phyloP scores from a whole-genome alignment of 2,888 invertebrate species.

The Stratiomys singularior region DNA sequence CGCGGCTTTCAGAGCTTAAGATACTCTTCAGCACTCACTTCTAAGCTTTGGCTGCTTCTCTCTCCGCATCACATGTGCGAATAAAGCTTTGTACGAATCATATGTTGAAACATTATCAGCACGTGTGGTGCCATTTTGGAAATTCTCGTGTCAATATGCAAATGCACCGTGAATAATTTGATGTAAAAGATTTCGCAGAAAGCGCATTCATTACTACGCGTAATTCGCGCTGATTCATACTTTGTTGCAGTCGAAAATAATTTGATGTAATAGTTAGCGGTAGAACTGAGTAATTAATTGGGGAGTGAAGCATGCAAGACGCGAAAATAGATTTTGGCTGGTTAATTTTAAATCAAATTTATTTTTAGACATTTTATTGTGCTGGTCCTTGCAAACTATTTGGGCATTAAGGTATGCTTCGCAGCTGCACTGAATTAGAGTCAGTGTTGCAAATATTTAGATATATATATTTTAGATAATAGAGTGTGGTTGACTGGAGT shows the following conservation, averaged over 20 bases:
- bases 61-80: background rate
- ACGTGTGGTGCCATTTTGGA: slow-evolving; percentile 10
- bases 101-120: background rate
- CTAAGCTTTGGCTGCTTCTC: background rate
- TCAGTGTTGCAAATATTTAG: no score
- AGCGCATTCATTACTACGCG: background rate
- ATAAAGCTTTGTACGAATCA: background rate
- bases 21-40: background rate
- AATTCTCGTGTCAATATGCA: background rate
- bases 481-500: no score
- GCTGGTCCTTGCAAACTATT: no score
- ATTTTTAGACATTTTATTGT: no score
- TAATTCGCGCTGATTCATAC: slow-evolving; percentile 13
- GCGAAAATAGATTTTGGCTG: no score
- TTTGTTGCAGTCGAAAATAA: background rate
- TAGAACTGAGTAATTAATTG: background rate
- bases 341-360: no score
- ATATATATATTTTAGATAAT: no score
- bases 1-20: background rate
- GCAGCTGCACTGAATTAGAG: no score
- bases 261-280: background rate
- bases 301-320: background rate
- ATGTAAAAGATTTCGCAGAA: slow-evolving; percentile 11
- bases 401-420: no score
- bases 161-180: background rate